Base-by-base conservation (phyloP, 2,888 invertebrate genomes). In the Meiosimyza decipiens region DNA sequence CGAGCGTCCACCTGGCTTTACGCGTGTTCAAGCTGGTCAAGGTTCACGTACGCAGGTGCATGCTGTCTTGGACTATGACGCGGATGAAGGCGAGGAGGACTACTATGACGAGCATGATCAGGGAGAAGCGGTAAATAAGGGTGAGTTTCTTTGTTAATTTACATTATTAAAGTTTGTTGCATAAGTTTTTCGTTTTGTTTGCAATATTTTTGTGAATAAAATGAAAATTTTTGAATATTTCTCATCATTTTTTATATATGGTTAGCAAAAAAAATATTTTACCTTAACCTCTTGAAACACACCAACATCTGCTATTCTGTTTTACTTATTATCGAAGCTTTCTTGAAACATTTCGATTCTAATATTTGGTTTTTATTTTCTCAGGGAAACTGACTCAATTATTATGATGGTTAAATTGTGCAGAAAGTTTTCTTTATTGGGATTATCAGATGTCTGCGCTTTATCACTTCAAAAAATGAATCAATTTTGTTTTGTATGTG, bases 1-100 rank as follows among this genome's bases (percentile, higher is more conserved):
- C 1, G 88, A 89, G 71, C 88, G 90, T 75, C 90, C 91, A 50
- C 90, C 91, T 4, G 91, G 91, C 6, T 92, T 90, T 82, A 92
- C 92, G 15, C 90, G 91, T 80, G 92, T 92, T 59, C 90, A 90
- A 75, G 88, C 89, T 2, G 88, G 89, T 2, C 87, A 88, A 28
- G 89, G 89, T 1, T 82, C 88, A 87, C 73, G 91, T 88, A 80
- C 89, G 74, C 86, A 87, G 72, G 87, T 87, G 60, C 87, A 87
- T 75, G 87, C 87, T 6, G 86, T 87, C 6, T 79, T 87, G 54
- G 87, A 87, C 73, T 87, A 87, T 68, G 87, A 87, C 75, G 83
- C 83, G 18, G 88, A 87, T 73, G 87, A 86, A 68, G 85, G 83
- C 50, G 87, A 86, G 28, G 83, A 83, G 40, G 86, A 86, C 66